Conservation (phyloP, 1,140 invertebrate species). For the Lasaia peninsularis region DNA sequence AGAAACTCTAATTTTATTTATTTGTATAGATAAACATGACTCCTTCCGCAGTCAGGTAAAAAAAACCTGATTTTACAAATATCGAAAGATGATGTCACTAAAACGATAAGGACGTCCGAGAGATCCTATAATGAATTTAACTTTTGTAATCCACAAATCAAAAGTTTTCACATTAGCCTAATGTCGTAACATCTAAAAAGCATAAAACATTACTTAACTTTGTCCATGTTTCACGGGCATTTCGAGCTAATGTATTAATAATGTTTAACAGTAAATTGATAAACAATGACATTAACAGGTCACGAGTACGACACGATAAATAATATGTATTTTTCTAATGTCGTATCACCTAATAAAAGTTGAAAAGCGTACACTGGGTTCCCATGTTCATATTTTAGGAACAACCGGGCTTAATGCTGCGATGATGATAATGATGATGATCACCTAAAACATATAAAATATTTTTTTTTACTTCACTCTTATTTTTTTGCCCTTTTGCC, state of each 20-base stretch:
- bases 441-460: no score
- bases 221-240: not conserved
- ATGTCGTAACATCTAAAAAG: conserved; percentile 5
- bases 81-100: not conserved
- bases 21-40: no score
- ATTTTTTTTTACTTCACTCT: no score
- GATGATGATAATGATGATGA: no score
- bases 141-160: conserved; percentile 4
- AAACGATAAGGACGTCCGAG: not conserved
- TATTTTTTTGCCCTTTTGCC: no score
- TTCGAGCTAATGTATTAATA: conserved; percentile 4
- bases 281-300: not conserved
- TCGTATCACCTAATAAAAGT: no score
- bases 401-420: no score
- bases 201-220: conserved; percentile 8
- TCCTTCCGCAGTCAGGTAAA: not conserved
- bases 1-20: no score
- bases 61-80: not conserved
- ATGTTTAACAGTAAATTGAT: not conserved
- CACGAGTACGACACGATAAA: not conserved
- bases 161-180: conserved; percentile 10
- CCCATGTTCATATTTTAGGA: no score
- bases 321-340: no score
- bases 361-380: no score
- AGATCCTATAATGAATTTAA: not conserved